phyloP scores from a whole-genome alignment of 2,113 vertebrate species.

The Pitta sordida region DNA sequence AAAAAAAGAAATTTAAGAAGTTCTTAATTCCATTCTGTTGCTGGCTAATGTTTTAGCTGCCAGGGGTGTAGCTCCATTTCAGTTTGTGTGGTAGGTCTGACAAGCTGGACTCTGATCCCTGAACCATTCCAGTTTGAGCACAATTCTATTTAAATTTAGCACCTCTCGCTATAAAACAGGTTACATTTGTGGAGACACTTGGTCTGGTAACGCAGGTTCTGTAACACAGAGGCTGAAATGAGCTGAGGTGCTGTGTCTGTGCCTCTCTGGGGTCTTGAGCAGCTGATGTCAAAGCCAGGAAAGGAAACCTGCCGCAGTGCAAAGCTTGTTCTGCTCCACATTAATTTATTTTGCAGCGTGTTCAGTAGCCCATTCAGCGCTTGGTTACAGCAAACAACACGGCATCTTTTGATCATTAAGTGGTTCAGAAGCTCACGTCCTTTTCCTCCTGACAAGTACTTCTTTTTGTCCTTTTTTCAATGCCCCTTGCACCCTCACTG shows the following conservation, averaged over 20 bases:
- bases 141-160: not conserved
- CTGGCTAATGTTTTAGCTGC: slow-evolving; percentile 42
- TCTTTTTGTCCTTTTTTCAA: not conserved
- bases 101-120: slow-evolving; percentile 29
- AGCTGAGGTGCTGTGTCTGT: not conserved
- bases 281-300: not conserved
- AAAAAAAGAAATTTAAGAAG: not conserved
- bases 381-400: not conserved
- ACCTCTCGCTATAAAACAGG: not conserved
- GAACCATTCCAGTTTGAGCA: slow-evolving; percentile 46
- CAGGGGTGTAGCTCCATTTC: not conserved
- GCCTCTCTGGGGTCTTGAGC: slow-evolving; percentile 10
- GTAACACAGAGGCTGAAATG: not conserved
- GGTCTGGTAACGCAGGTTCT: slow-evolving; percentile 11
- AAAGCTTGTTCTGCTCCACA: not conserved
- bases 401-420: not conserved
- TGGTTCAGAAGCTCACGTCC: not conserved
- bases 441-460: not conserved
- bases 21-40: slow-evolving; percentile 50
- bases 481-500: not conserved
- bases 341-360: not conserved
- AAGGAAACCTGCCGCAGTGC: not conserved
- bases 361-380: not conserved
- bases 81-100: slow-evolving; percentile 47
- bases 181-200: slow-evolving; percentile 36